Evolutionary conservation across 2,113 vertebrate species (phyloP), one percentile per base, ranked within the genome.

Genomic region (Bos indicus): DNA sequence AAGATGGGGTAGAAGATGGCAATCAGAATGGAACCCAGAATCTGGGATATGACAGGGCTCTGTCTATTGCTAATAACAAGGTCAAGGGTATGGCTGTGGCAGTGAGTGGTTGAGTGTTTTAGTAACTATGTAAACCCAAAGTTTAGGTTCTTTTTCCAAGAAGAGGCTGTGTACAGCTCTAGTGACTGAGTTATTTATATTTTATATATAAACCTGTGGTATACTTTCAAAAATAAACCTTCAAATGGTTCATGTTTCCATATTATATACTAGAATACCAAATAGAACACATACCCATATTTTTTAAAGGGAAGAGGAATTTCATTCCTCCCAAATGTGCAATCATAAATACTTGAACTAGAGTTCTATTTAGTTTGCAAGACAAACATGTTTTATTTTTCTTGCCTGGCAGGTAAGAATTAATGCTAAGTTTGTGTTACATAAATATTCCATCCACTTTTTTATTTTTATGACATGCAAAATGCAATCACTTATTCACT

Each of bases 251-350:
- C 48, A 17, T 54, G 25, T 90, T 81, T 81, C 46, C 36, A 30
- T 52, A 59, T 56, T 60, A 78, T 33, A 56, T 9, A 36, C 48
- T 59, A 86, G 43, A 86, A 67, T n/a, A 77, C 12, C 77, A 74
- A 87, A 85, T 23, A 78, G 51, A 96, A 80, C 25, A 15, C 25
- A 60, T 26, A 62, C 19, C 2, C 59, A 25, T 26, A 28, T 57
- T 83, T 88, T 74, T 95, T 36, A 67, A 92, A 74, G 81, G 33
- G 14, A 51, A 89, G 78, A 51, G 36, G 5, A 60, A 88, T 95
- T 88, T 93, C 57, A 88, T 93, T 80, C 56, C 67, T 95, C 78
- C 93, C 80, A 90, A 87, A 87, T 67, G 30, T 92, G 26, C 25
- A 80, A 15, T 43, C 56, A 16, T 64, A 71, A 83, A 86, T 78